phyloP scores from a whole-genome alignment of 2,888 invertebrate species.

The Athetis lepigone region DNA sequence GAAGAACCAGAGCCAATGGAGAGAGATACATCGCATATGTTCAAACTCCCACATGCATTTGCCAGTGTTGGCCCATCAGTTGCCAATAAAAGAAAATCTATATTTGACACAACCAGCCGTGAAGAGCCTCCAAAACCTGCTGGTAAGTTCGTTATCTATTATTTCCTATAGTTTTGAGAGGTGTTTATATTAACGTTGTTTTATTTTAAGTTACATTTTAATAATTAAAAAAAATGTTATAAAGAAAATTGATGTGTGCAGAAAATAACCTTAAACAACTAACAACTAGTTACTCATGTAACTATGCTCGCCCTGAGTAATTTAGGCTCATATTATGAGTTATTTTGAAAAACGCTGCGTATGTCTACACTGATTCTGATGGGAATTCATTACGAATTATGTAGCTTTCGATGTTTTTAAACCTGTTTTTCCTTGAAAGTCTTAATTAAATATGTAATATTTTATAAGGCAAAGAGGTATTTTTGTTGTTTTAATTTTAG shows the following conservation, averaged over 20 bases:
- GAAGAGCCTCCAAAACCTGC: slow-evolving; percentile 57
- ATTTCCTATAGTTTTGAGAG: slow-evolving; percentile 12
- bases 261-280: background rate
- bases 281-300: slow-evolving; percentile 3
- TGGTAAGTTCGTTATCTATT: slow-evolving; percentile 61
- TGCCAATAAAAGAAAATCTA: slow-evolving; percentile 75
- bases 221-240: background rate
- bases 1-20: slow-evolving; percentile 68
- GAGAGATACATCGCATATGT: slow-evolving; percentile 56
- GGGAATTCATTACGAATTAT: slow-evolving; percentile 3
- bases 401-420: slow-evolving; percentile 7
- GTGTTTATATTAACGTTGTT: slow-evolving; percentile 26
- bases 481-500: slow-evolving; percentile 8
- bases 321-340: slow-evolving; percentile 6
- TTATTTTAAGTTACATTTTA: slow-evolving; percentile 22
- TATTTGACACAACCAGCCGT: slow-evolving; percentile 69
- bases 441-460: slow-evolving; percentile 16
- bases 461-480: slow-evolving; percentile 2
- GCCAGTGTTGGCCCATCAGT: slow-evolving; percentile 68
- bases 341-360: slow-evolving; percentile 37
- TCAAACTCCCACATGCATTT: slow-evolving; percentile 68
- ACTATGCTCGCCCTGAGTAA: no score
- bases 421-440: slow-evolving; percentile 19
- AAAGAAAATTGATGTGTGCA: slow-evolving; percentile 1
- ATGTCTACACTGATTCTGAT: slow-evolving; percentile 43